These are phyloP conservation scores for Heterohyrax brucei DNA, from an alignment of 2,797 vertebrate genomes.

Conservation along the genomic window DNA sequence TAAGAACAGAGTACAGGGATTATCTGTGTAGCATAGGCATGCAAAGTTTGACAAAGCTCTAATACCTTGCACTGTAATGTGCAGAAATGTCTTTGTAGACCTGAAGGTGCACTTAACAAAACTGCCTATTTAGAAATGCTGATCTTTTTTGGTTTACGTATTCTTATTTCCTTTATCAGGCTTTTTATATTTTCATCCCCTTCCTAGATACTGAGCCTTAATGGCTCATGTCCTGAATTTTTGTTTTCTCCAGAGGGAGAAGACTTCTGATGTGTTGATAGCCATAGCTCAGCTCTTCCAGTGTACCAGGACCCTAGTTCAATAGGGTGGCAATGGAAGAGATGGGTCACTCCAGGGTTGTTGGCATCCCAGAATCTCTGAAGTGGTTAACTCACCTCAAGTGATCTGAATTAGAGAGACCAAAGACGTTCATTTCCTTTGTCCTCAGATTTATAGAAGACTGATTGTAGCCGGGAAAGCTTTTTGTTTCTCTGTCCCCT, in stretches of 20 bases:
- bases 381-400: slow-evolving; percentile 72
- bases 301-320: slow-evolving; percentile 61
- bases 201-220: slow-evolving; percentile 62
- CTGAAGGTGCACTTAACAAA: slow-evolving; percentile 91
- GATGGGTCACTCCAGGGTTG: slow-evolving; percentile 68
- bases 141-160: slow-evolving; percentile 67
- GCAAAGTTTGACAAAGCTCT: slow-evolving; percentile 81
- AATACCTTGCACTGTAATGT: slow-evolving; percentile 80
- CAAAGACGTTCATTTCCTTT: slow-evolving; percentile 74
- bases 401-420: slow-evolving; percentile 80
- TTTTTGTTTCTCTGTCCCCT: slow-evolving; percentile 23
- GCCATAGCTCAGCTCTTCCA: slow-evolving; percentile 66
- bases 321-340: slow-evolving; percentile 76
- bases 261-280: slow-evolving; percentile 72
- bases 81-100: slow-evolving; percentile 91
- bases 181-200: slow-evolving; percentile 69
- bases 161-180: slow-evolving; percentile 40
- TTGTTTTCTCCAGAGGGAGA: slow-evolving; percentile 74
- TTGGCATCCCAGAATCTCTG: slow-evolving; percentile 77
- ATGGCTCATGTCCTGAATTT: slow-evolving; percentile 26
- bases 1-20: slow-evolving; percentile 82
- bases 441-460: slow-evolving; percentile 77
- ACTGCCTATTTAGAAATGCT: slow-evolving; percentile 87
- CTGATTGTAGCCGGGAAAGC: slow-evolving; percentile 60
- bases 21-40: slow-evolving; percentile 89